Evolutionary conservation across 2,113 vertebrate species (phyloP).

Genomic region (Chauna torquata): DNA sequence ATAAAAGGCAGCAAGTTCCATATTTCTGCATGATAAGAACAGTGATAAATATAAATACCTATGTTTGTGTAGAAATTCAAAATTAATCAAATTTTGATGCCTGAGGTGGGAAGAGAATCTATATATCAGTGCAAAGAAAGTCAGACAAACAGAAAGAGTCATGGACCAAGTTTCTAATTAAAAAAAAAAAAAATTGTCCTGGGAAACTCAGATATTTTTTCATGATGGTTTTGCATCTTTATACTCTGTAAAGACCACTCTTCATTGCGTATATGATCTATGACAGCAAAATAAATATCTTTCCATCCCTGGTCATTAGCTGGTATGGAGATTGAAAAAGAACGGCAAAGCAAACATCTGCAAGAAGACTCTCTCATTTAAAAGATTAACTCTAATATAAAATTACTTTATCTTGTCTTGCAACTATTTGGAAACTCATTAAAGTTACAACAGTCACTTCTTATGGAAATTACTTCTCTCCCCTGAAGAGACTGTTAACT

Average conservation of each 20-base stretch:
- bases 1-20: neutral
- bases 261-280: neutral
- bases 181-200: neutral
- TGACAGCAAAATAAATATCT: slow-evolving; percentile 8
- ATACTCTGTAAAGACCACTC: neutral
- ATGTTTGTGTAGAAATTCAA: slow-evolving; percentile 30
- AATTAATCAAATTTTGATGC: slow-evolving; percentile 48
- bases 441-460: slow-evolving; percentile 59
- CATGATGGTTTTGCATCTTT: neutral
- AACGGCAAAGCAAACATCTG: slow-evolving; percentile 8
- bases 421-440: slow-evolving; percentile 63
- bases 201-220: slow-evolving; percentile 11
- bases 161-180: slow-evolving; percentile 10
- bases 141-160: slow-evolving; percentile 17
- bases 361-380: slow-evolving; percentile 2
- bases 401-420: slow-evolving; percentile 52
- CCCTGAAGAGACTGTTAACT: slow-evolving; percentile 34
- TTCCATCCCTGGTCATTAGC: neutral
- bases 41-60: slow-evolving; percentile 31
- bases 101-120: neutral
- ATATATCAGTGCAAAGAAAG: neutral
- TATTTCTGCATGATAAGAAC: neutral
- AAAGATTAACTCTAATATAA: slow-evolving; percentile 49
- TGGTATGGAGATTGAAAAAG: slow-evolving; percentile 11
- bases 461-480: slow-evolving; percentile 44